A percentile compares a stretch with the other conserved stretches of the same genome.
Conservation (phyloP, 2,797 vertebrate species). For the Heliangelus exortis region DNA sequence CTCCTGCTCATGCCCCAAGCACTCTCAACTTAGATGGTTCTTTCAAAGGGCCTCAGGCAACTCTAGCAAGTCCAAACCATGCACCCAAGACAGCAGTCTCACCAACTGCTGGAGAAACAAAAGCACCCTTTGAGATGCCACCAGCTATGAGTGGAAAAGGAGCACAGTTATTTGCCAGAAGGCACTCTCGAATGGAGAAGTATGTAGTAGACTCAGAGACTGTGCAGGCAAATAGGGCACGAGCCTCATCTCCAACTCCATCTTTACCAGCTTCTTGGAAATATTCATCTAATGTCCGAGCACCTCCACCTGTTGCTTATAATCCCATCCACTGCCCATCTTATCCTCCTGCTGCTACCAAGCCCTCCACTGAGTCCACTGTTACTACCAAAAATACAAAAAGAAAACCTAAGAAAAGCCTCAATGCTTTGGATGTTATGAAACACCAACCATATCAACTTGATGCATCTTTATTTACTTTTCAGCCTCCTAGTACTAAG, state of each 20-base stretch:
- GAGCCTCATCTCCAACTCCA: conserved; percentile 88
- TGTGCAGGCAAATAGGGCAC: conserved; percentile 89
- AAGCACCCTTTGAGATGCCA: conserved; percentile 89
- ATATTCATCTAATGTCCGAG: conserved; percentile 93
- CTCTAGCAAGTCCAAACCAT: conserved; percentile 57
- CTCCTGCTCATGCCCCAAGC: conserved; percentile 76
- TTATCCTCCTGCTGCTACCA: conserved; percentile 90
- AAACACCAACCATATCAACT: conserved; percentile 98
- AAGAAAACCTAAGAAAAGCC: conserved; percentile 89
- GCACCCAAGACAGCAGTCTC: conserved; percentile 79
- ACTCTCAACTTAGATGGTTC: conserved; percentile 77
- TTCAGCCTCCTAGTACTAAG: conserved; percentile 86
- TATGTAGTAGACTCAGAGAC: conserved; percentile 95
- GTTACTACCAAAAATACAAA: conserved; percentile 81
- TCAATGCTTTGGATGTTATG: conserved; percentile 95
- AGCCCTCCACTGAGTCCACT: conserved; percentile 77
- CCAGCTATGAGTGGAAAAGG: conserved; percentile 91
- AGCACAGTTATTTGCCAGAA: conserved; percentile 95
- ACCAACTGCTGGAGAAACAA: conserved; percentile 76
- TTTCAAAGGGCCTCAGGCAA: conserved; percentile 80
- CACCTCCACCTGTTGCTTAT: conserved; percentile 91
- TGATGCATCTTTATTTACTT: conserved; percentile 93
- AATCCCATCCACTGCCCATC: conserved; percentile 94
- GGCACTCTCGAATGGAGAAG: conserved; percentile 98
- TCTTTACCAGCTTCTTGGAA: conserved; percentile 95